A percentile compares a stretch with the other conserved stretches of the same genome.
phyloP scores from a whole-genome alignment of 2,113 vertebrate genomes.

The Terrapene triunguis region DNA sequence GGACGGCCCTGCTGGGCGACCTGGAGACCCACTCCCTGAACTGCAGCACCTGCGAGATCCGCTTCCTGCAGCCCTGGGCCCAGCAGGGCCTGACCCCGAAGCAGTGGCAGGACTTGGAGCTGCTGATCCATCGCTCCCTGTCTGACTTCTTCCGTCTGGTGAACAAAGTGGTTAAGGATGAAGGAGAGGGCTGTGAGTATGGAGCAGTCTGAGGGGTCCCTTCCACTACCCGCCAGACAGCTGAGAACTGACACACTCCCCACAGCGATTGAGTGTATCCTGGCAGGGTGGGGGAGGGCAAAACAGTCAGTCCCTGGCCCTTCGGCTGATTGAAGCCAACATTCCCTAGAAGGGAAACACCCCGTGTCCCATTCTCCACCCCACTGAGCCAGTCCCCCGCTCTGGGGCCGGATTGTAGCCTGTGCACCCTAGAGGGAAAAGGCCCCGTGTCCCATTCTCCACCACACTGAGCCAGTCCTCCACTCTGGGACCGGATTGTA shows the following conservation, averaged over 20 bases:
- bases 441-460: neutral
- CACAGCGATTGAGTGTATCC: neutral
- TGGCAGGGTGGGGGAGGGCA: too few species aligned
- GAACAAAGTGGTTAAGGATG: fast-evolving
- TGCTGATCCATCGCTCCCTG: neutral
- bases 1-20: neutral
- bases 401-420: neutral
- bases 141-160: fast-evolving
- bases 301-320: too few species aligned
- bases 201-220: too few species aligned
- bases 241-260: neutral
- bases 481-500: neutral
- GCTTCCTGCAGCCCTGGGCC: neutral
- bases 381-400: neutral
- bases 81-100: neutral
- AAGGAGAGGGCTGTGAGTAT: neutral
- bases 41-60: neutral
- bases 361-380: neutral
- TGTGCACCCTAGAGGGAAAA: neutral
- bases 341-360: neutral
- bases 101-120: neutral
- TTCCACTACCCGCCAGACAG: too few species aligned
- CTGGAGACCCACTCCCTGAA: neutral
- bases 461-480: too few species aligned
- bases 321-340: too few species aligned